Percentiles rank a stretch among this genome's conserved stretches.
Conservation (phyloP, 2,888 invertebrate species). For the Endomychus coccineus region DNA sequence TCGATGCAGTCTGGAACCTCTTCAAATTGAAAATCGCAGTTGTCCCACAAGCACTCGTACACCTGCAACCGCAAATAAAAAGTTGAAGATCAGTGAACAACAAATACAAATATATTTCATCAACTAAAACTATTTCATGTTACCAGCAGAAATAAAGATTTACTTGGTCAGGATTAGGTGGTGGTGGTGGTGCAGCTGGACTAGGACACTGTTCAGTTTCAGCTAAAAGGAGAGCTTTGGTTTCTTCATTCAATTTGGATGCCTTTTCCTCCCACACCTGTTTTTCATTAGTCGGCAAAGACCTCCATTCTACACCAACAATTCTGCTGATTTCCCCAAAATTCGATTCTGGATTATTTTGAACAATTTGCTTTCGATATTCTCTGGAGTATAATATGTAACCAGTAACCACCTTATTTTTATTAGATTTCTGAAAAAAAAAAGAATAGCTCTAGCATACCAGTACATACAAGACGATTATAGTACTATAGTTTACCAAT, state of each 20-base stretch:
- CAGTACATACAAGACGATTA: no score
- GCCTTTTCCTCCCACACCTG: slow-evolving; percentile 94
- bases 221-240: slow-evolving; percentile 56
- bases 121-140: background rate
- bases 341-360: slow-evolving; percentile 87
- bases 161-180: slow-evolving; percentile 12
- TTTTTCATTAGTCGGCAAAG: slow-evolving; percentile 78
- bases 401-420: slow-evolving; percentile 84
- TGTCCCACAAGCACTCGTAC: slow-evolving; percentile 86
- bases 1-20: slow-evolving; percentile 81
- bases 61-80: slow-evolving; percentile 41
- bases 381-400: slow-evolving; percentile 98
- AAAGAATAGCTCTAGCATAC: no score
- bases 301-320: slow-evolving; percentile 87
- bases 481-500: no score
- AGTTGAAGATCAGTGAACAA: background rate
- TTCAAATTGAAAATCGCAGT: slow-evolving; percentile 90
- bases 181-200: slow-evolving; percentile 42
- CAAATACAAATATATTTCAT: background rate
- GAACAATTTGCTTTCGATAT: slow-evolving; percentile 83
- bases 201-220: slow-evolving; percentile 47
- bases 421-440: slow-evolving; percentile 45
- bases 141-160: no score
- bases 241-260: slow-evolving; percentile 80
- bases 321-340: slow-evolving; percentile 80